Conservation (phyloP, 2,113 vertebrate species). For the Nyctibius bracteatus region DNA sequence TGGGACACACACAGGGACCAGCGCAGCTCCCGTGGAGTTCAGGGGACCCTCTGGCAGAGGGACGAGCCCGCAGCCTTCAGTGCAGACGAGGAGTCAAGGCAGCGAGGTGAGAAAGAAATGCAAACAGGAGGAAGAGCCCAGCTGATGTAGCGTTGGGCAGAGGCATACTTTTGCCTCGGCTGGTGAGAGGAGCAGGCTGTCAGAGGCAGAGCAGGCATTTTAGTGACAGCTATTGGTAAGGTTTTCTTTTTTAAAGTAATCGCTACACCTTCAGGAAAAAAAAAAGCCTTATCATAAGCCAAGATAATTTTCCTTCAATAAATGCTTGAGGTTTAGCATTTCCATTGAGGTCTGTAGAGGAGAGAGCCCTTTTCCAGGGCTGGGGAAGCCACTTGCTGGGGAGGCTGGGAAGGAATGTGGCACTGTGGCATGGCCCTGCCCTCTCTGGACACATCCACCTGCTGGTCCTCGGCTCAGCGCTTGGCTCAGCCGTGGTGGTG, state of each 20-base stretch:
- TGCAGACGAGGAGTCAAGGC: neutral
- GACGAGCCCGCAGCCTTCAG: neutral
- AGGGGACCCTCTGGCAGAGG: neutral
- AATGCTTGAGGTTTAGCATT: neutral
- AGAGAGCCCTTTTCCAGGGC: neutral
- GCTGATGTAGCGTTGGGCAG: neutral
- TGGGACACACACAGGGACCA: neutral
- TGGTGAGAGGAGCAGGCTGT: neutral
- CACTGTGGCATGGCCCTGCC: neutral
- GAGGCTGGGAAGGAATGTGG: neutral
- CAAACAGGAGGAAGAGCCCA: neutral
- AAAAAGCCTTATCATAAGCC: neutral
- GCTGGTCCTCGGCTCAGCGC: neutral
- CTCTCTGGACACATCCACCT: neutral
- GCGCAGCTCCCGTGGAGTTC: neutral
- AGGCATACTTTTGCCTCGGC: neutral
- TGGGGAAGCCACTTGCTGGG: neutral
- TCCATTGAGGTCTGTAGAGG: neutral
- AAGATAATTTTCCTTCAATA: neutral
- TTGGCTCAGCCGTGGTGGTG: fast-evolving
- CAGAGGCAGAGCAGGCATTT: neutral
- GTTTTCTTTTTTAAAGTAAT: neutral
- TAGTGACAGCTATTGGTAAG: neutral
- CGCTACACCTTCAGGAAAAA: neutral
- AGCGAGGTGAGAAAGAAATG: neutral